Base-by-base conservation (phyloP, 2,113 vertebrate genomes). In the Pogona vitticeps region DNA sequence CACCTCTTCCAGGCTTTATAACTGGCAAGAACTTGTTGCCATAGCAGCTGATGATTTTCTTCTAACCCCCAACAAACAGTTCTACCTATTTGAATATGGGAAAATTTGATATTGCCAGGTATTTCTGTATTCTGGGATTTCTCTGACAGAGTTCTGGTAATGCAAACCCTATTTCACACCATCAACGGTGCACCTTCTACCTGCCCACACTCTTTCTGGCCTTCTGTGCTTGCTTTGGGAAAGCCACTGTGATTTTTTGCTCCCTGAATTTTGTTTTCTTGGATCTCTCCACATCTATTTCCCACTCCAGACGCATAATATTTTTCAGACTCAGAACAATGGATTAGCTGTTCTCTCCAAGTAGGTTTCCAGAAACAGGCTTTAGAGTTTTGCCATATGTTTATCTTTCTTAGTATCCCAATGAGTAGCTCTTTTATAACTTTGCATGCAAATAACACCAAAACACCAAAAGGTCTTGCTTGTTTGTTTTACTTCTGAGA, bases 351-450 rank as follows among this genome's bases (percentile, higher is more conserved):
- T 97, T 96, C 94, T 91, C 91, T 93, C 84, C 86, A 92, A 92
- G 88, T 86, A 93, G 88, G 87, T 91, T 96, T 96, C 95, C 95
- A 96, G 93, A 97, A 96, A 95, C 93, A 96, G 92, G 84, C 93
- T 95, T 97, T 94, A 94, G 94, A 93, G 92, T 91, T 92, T 92
- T 94, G 93, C 94, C 91, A 89, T 93, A 93, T 96, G 94, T 96
- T 96, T 96, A 93, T 94, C 94, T 96, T 96, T 94, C 94, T 96
- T 94, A 95, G 95, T 95, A 94, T 92, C 95, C 92, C 87, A 93
- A 87, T 91, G 95, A 94, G 93, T 89, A 94, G 89, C 89, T 92
- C 95, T 91, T 93, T 90, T 81, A 75, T 97, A 96, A 97, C 94
- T 96, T 76, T 96, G 94, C 46, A 0, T 83, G 85, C 89, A 94